phyloP scores from a whole-genome alignment of 2,888 invertebrate species.

The Octodonta nipae region DNA sequence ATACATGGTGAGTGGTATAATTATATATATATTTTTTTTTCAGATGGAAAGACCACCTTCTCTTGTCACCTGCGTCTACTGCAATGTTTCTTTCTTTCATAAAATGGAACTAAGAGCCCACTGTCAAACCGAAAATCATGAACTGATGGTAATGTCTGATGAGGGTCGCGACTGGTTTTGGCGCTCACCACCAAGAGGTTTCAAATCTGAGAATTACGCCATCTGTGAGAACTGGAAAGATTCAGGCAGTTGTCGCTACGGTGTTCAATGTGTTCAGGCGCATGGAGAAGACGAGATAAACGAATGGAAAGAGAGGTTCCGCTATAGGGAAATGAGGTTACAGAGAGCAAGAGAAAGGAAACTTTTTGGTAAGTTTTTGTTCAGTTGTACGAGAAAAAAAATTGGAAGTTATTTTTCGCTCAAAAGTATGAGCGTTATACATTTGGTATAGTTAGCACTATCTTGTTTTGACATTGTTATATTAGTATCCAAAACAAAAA shows the following conservation, averaged over 20 bases:
- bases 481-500: no score
- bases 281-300: constrained; percentile 56
- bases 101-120: constrained; percentile 43
- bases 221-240: constrained; percentile 48
- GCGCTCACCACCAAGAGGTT: constrained; percentile 56
- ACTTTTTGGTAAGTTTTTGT: constrained; percentile 48
- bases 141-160: constrained; percentile 50
- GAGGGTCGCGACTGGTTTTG: constrained; percentile 56
- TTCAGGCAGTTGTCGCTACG: constrained; percentile 49
- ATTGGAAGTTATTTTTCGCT: no score
- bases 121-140: constrained; percentile 48
- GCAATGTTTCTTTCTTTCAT: constrained; percentile 42
- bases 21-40: no score
- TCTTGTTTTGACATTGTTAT: no score
- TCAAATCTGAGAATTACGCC: constrained; percentile 49
- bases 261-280: constrained; percentile 60
- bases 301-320: constrained; percentile 62
- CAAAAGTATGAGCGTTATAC: no score
- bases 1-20: no score
- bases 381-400: no score
- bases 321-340: constrained; percentile 49
- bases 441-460: no score
- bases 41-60: no score
- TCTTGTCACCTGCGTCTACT: constrained; percentile 40
- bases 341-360: constrained; percentile 53